Evolutionary conservation across 1,140 invertebrate species (phyloP).

Genomic region (Colletes latitarsis): DNA sequence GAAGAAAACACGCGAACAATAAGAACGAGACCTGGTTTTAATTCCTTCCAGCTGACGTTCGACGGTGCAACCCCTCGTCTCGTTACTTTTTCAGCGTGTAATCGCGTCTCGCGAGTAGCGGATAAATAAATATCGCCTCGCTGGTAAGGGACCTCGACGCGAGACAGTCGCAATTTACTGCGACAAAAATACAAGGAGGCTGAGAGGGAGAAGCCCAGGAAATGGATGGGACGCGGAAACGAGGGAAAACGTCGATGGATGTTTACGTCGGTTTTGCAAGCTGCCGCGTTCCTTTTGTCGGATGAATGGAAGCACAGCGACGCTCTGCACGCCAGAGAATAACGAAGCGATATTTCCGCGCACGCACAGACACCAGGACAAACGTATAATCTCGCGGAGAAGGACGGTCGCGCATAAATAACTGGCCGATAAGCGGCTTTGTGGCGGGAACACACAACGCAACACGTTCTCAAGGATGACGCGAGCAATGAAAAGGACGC

Average conservation of each 20-base stretch:
- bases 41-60: background rate
- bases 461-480: background rate
- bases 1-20: no score
- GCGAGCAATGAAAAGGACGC: no score
- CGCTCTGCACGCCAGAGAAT: background rate
- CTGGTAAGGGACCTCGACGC: background rate
- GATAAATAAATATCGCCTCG: slow-evolving; percentile 3
- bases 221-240: slow-evolving; percentile 16
- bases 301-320: background rate
- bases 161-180: background rate
- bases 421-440: slow-evolving; percentile 25
- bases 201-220: background rate
- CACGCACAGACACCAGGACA: background rate
- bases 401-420: slow-evolving; percentile 9
- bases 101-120: background rate
- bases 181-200: background rate
- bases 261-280: slow-evolving; percentile 5
- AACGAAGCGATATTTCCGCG: slow-evolving; percentile 8
- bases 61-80: background rate
- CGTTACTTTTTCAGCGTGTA: background rate
- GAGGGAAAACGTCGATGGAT: slow-evolving; percentile 30
- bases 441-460: background rate
- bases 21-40: background rate
- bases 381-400: background rate
- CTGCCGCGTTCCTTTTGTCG: slow-evolving; percentile 6